Percentiles rank a stretch among this genome's conserved stretches.
These are phyloP conservation scores for Drosophila novamexicana DNA, from an alignment of 1,140 invertebrate genomes.

Conservation along the genomic window DNA sequence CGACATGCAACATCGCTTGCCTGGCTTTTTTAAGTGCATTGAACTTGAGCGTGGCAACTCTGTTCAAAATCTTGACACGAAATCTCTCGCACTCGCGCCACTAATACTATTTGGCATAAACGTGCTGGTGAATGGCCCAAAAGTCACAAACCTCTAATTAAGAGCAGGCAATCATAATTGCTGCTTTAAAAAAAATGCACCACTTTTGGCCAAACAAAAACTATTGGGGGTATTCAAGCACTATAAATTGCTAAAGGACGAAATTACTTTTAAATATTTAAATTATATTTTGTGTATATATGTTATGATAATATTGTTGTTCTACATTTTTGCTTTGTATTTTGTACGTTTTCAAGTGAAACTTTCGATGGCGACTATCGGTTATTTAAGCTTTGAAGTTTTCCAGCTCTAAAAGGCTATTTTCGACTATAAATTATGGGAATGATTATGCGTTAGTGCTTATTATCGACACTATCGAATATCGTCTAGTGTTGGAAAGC, in stretches of 20 bases:
- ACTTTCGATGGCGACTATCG: neutral
- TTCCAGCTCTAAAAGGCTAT: no score
- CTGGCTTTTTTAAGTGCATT: constrained; percentile 49
- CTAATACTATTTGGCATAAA: constrained; percentile 67
- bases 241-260: no score
- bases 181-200: neutral
- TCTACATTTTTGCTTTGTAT: no score
- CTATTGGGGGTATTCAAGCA: constrained; percentile 1
- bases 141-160: constrained; percentile 56
- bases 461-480: no score
- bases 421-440: no score
- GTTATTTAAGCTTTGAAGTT: no score
- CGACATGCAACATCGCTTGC: constrained; percentile 31
- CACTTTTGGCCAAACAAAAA: neutral
- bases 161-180: neutral
- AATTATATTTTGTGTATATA: no score
- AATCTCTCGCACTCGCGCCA: constrained; percentile 45
- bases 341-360: no score
- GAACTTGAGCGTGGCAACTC: constrained; percentile 51
- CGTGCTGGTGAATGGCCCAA: constrained; percentile 59
- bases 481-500: no score
- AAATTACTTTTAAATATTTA: no score
- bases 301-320: no score
- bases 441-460: no score
- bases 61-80: constrained; percentile 56